Percentiles rank a stretch among this genome's conserved stretches.
Evolutionary conservation across 2,888 invertebrate genomes (phyloP).

Genomic region (Ectobius pallidus): DNA sequence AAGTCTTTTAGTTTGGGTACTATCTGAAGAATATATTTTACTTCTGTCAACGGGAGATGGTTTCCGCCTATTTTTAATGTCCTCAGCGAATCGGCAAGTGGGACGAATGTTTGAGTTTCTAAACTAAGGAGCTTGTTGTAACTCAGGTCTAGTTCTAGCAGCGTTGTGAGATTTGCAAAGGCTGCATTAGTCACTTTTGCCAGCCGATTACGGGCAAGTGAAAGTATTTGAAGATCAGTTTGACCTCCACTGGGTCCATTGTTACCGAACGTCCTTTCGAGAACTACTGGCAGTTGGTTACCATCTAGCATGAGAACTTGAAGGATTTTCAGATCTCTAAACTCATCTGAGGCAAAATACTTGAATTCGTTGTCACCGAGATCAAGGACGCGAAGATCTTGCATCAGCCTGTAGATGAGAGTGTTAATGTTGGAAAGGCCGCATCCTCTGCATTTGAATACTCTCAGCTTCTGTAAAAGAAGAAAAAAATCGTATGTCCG

Average conservation of each 20-base stretch:
- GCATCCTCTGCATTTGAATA: slow-evolving; percentile 75
- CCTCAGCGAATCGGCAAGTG: slow-evolving; percentile 66
- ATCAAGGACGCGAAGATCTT: slow-evolving; percentile 74
- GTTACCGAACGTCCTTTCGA: slow-evolving; percentile 70
- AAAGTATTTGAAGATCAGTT: slow-evolving; percentile 59
- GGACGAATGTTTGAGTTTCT: slow-evolving; percentile 65
- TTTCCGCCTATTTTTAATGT: slow-evolving; percentile 75
- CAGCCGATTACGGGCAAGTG: slow-evolving; percentile 74
- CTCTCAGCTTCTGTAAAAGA: slow-evolving; percentile 67
- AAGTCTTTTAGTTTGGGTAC: slow-evolving; percentile 64
- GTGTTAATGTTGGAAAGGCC: slow-evolving; percentile 75
- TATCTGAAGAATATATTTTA: slow-evolving; percentile 62
- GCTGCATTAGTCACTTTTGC: slow-evolving; percentile 76
- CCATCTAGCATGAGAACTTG: slow-evolving; percentile 67
- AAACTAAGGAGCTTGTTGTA: slow-evolving; percentile 75
- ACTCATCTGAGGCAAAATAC: slow-evolving; percentile 75
- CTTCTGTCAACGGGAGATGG: slow-evolving; percentile 62
- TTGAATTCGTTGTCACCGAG: slow-evolving; percentile 79
- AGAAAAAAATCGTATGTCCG: background rate
- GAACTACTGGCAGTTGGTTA: slow-evolving; percentile 76
- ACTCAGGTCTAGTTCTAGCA: slow-evolving; percentile 74
- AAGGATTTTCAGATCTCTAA: slow-evolving; percentile 69
- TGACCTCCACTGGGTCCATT: slow-evolving; percentile 55
- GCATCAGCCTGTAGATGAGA: slow-evolving; percentile 77
- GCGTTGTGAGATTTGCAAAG: slow-evolving; percentile 72